phyloP scores from a whole-genome alignment of 37 sponge, comb jelly and placozoan species.

The Spongia lamella region DNA sequence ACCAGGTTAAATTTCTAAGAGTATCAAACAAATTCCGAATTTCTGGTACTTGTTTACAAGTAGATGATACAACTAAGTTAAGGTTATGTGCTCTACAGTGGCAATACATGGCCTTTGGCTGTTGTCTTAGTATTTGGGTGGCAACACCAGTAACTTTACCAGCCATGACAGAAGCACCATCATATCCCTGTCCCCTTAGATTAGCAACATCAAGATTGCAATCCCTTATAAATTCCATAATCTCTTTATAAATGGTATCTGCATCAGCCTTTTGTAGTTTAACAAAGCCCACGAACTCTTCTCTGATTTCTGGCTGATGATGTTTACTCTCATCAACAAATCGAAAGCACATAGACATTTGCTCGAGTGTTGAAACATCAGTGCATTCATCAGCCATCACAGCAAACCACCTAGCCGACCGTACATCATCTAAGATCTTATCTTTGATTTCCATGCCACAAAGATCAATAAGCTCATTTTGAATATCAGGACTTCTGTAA shows the following conservation, averaged over 20 bases:
- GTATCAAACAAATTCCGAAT: constrained; percentile 22
- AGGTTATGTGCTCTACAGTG: constrained; percentile 3
- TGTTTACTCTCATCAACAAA: constrained; percentile 1
- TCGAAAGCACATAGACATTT: background rate
- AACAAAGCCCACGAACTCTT: background rate
- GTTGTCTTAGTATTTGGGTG: background rate
- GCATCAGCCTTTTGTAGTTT: background rate
- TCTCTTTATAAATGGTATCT: constrained; percentile 13
- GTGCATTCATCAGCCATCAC: constrained; percentile 47
- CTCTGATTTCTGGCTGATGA: background rate
- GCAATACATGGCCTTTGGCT: constrained; percentile 1
- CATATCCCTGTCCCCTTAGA: constrained; percentile 40
- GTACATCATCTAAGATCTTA: constrained; percentile 2
- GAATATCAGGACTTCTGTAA: constrained; percentile 38
- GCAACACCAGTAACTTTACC: constrained; percentile 3
- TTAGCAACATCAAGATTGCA: constrained; percentile 20
- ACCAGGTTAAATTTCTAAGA: constrained; percentile 38
- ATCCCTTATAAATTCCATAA: constrained; percentile 8
- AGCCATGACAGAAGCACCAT: constrained; percentile 59
- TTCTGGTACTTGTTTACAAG: background rate
- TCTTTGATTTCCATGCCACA: constrained; percentile 24
- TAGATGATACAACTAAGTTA: constrained; percentile 3
- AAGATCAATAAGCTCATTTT: constrained; percentile 43
- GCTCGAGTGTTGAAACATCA: background rate
- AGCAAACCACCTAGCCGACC: constrained; percentile 18